Conservation (phyloP, 2,888 invertebrate genomes). For the Mactromeris polynyma region DNA sequence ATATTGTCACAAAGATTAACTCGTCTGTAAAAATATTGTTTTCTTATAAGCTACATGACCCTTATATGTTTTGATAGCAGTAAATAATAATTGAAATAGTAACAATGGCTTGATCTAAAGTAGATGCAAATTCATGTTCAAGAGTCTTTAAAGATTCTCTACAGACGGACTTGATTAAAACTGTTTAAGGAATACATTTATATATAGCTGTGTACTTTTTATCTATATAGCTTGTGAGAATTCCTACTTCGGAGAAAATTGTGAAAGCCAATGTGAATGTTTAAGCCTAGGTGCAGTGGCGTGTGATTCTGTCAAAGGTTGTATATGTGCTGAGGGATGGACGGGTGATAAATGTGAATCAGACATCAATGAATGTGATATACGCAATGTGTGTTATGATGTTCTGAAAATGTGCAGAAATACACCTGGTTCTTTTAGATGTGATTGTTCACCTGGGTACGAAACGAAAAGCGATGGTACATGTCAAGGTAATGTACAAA, state of each 20-base stretch:
- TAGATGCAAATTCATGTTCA: too few species aligned
- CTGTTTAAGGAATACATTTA: not conserved
- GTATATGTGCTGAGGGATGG: constrained; percentile 33
- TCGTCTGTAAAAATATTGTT: too few species aligned
- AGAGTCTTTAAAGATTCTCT: too few species aligned
- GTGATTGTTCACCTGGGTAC: constrained; percentile 12
- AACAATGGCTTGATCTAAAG: too few species aligned
- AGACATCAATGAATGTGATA: constrained; percentile 33
- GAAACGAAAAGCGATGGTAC: not conserved
- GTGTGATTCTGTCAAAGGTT: constrained; percentile 39
- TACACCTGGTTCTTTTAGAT: not conserved
- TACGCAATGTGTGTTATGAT: constrained; percentile 45
- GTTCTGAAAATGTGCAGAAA: constrained; percentile 19
- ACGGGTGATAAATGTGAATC: constrained; percentile 24
- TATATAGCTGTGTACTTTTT: not conserved
- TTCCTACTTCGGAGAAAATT: constrained; percentile 25
- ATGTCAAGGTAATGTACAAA: not conserved
- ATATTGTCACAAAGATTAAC: too few species aligned
- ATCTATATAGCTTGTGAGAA: constrained; percentile 23
- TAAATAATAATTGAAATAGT: too few species aligned
- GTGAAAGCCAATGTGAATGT: constrained; percentile 31
- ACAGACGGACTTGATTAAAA: too few species aligned
- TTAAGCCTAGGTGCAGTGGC: constrained; percentile 17
- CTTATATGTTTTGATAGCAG: too few species aligned
- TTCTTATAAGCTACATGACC: too few species aligned